phyloP scores from a whole-genome alignment of 2,888 invertebrate genomes.

The Mythimna ferrago region DNA sequence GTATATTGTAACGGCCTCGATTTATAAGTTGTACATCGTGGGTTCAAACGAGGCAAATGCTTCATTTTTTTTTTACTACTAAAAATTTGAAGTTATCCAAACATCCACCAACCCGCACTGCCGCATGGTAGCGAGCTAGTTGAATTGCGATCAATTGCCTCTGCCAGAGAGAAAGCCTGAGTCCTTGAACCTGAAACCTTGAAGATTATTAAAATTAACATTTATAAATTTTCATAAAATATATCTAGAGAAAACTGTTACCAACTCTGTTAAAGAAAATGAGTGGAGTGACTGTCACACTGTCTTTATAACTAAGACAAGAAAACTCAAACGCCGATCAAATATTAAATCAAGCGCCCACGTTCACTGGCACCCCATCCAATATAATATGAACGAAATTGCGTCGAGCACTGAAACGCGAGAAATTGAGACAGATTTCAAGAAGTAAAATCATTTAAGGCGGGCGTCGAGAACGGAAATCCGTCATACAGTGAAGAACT shows the following conservation, averaged over 20 bases:
- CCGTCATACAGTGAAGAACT: conserved; percentile 75
- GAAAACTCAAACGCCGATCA: conserved; percentile 45
- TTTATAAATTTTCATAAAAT: not conserved
- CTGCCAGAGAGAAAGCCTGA: no score
- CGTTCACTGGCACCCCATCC: conserved; percentile 63
- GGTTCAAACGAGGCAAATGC: no score
- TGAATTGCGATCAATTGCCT: no score
- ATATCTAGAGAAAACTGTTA: not conserved
- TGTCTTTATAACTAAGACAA: conserved; percentile 26
- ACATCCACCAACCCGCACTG: no score
- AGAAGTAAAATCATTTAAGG: conserved; percentile 80
- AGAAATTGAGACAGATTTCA: conserved; percentile 82
- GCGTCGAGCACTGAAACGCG: conserved; percentile 75
- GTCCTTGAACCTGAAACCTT: no score
- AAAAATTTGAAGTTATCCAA: no score
- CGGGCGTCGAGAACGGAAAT: conserved; percentile 75
- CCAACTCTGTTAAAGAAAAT: not conserved
- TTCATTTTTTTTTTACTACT: no score
- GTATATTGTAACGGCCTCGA: no score
- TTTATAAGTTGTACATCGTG: no score
- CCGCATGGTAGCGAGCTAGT: no score
- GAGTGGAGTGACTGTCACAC: not conserved
- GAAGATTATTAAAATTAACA: no score
- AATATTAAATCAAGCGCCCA: conserved; percentile 58
- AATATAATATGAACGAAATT: conserved; percentile 79